Evolutionary conservation across 2,797 vertebrate species (phyloP), one percentile per base, ranked within the genome.

Genomic region (Fistularia tabacaria): DNA sequence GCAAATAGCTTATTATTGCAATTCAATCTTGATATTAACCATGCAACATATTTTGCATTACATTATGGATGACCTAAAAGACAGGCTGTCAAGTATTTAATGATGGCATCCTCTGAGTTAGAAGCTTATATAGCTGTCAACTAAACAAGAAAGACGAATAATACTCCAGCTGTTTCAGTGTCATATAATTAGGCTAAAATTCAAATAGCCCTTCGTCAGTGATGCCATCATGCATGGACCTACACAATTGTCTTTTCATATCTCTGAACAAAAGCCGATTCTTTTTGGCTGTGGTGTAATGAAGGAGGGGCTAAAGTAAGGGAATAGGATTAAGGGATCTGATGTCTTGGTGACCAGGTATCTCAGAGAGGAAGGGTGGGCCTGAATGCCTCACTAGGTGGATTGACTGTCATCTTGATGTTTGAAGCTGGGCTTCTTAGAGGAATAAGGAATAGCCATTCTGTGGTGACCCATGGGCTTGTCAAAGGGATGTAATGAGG

Each of bases 401-500:
- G 71, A 81, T 63, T 73, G 75, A 53, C 72, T 70, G 71, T 66
- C 80, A 76, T 77, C 66, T 69, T 39, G 56, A 37, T 49, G 47
- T 58, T 58, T 58, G 47, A 11, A 41, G 60, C 64, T 71, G 66
- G 74, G 57, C 76, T 66, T 86, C 72, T 74, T 71, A 83, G 75
- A 78, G 74, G 86, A 85, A 88, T 85, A 83, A 79, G 69, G 83
- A 86, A 82, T 76, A 85, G 88, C 74, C 67, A 69, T 80, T 81
- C 78, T 70, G 76, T 54, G 73, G 69, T 83, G 83, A 88, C 86
- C 79, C 76, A 72, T 73, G 81, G 87, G 85, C 86, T 87, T 87
- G 86, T 91, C 85, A 81, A 79, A 79, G 62, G 80, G 88, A 89
- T 92, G 89, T 92, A 91, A 92, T 90, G 90, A 90, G 89, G 89